These are phyloP conservation scores for Ameiurus melas DNA, from an alignment of 2,113 vertebrate genomes.

Conservation along the genomic window DNA sequence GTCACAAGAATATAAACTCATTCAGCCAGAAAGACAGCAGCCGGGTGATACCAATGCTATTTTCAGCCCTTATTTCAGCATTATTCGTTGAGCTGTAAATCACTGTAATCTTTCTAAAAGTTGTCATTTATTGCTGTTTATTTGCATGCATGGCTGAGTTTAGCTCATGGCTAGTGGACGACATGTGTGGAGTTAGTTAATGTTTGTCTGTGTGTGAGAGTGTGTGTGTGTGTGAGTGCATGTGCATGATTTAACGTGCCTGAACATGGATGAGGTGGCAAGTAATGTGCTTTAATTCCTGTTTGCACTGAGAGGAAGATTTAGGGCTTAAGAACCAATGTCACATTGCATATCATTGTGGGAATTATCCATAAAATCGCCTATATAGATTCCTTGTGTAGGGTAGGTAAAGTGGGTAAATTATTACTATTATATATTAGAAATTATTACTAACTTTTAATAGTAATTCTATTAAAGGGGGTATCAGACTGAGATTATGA, in stretches of 20 bases:
- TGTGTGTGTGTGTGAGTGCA: conserved; percentile 12
- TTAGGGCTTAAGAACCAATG: background rate
- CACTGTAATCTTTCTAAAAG: conserved; percentile 3
- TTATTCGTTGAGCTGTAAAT: conserved; percentile 42
- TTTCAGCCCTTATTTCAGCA: background rate
- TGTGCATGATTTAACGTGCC: conserved; percentile 19
- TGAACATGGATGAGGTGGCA: conserved; percentile 21
- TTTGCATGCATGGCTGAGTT: conserved; percentile 24
- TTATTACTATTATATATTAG: background rate
- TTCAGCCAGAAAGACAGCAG: conserved; percentile 36
- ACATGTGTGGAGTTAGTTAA: background rate
- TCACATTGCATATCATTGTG: background rate
- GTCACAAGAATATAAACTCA: conserved; percentile 21
- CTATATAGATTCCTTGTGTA: background rate
- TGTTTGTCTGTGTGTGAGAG: background rate
- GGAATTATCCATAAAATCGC: background rate
- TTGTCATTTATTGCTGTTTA: conserved; percentile 4
- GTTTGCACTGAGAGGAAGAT: background rate
- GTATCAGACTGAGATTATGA: background rate
- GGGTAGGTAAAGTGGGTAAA: background rate
- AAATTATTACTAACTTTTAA: background rate
- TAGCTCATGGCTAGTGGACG: background rate
- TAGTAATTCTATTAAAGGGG: background rate
- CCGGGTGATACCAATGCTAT: conserved; percentile 2
- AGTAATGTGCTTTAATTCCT: conserved; percentile 23